Conservation (phyloP, 2,888 invertebrate species). For the Pandemis cinnamomeana region DNA sequence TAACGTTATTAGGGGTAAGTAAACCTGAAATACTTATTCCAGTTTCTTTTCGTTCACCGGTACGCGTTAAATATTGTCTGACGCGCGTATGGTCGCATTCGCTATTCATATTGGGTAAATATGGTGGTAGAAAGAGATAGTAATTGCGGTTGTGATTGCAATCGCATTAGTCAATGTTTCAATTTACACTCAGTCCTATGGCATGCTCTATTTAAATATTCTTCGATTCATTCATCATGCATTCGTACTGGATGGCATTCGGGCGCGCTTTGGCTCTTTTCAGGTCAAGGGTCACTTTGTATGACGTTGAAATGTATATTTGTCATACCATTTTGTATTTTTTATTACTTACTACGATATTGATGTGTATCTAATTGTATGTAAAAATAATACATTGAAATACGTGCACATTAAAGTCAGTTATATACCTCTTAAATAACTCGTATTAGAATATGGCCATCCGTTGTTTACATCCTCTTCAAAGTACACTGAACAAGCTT, state of each 20-base stretch:
- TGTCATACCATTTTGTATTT: not conserved
- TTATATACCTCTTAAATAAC: constrained; percentile 17
- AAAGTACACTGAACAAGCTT: constrained; percentile 68
- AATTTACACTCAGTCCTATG: constrained; percentile 2
- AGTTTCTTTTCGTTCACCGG: constrained; percentile 30
- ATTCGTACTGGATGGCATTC: not conserved
- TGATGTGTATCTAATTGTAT: not conserved
- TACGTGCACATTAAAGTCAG: not conserved
- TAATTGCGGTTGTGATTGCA: too few relatives aligned
- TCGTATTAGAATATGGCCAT: constrained; percentile 22
- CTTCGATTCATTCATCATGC: not conserved
- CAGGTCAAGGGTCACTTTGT: not conserved
- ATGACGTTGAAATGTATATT: not conserved
- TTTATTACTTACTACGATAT: not conserved
- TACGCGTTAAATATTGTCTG: not conserved
- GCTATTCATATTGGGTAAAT: too few relatives aligned
- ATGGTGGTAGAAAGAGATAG: too few relatives aligned
- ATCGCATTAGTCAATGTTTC: too few relatives aligned
- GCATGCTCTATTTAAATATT: not conserved
- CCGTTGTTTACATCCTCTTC: constrained; percentile 56
- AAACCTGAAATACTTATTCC: constrained; percentile 33
- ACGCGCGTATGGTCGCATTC: too few relatives aligned
- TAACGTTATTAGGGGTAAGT: constrained; percentile 36
- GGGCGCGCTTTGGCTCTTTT: not conserved
- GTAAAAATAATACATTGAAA: not conserved